Percentiles rank a stretch among this genome's conserved stretches.
phyloP scores from a whole-genome alignment of 2,888 invertebrate species.

The Machimus rusticus region DNA sequence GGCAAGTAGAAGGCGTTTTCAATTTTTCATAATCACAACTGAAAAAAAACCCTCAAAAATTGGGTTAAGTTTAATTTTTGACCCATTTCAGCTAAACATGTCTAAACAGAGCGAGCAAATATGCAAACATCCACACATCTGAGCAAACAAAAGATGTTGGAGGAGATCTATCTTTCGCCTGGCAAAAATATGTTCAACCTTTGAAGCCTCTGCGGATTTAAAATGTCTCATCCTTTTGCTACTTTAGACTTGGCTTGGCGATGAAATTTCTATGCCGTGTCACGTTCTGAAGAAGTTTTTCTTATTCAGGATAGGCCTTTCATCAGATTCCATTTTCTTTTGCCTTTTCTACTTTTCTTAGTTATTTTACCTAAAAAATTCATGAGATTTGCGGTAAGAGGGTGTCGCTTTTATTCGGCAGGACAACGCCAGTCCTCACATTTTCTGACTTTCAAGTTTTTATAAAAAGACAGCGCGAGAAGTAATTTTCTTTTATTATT shows the following conservation, averaged over 20 bases:
- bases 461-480: neutral
- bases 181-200: neutral
- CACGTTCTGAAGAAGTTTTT: neutral
- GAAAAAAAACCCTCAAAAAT: neutral
- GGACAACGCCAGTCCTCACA: neutral
- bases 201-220: slow-evolving; percentile 7
- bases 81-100: neutral
- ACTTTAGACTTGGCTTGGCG: neutral
- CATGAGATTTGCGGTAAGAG: neutral
- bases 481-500: neutral
- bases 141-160: neutral
- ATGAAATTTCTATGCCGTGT: neutral
- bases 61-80: neutral
- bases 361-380: neutral
- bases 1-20: neutral
- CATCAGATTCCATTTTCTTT: neutral
- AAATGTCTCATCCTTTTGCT: neutral
- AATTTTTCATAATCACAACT: neutral
- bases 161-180: neutral
- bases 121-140: neutral
- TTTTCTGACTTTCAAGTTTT: neutral
- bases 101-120: neutral
- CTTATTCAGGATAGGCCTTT: neutral
- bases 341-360: neutral
- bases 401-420: neutral